A percentile compares a stretch with the other conserved stretches of the same genome.
Conservation (phyloP, 2,888 invertebrate species). For the Idaea aversata region DNA sequence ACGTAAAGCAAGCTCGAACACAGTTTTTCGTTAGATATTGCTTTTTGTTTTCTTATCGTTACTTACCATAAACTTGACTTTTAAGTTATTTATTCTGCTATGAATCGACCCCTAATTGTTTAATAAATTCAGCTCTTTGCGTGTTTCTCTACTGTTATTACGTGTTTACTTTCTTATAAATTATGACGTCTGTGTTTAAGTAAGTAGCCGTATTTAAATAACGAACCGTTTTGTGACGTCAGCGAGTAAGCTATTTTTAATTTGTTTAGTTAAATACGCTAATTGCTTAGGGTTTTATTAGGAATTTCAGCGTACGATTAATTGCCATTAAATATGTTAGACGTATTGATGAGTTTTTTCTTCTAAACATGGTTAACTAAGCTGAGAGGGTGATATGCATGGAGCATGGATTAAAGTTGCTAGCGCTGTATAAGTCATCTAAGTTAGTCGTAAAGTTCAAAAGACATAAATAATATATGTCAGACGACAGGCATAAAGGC, state of each 20-base stretch:
- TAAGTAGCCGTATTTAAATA: background rate
- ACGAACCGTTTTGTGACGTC: background rate
- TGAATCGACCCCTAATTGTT: background rate
- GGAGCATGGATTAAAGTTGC: no score
- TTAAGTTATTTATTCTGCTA: background rate
- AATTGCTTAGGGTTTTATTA: conserved; percentile 16
- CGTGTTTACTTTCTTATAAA: background rate
- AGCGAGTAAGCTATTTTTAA: background rate
- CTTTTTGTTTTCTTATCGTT: background rate
- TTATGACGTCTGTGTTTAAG: background rate
- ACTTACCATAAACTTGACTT: background rate
- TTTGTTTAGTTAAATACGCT: conserved; percentile 15
- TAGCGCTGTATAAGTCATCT: no score
- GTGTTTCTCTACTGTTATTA: background rate
- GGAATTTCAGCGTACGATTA: conserved; percentile 4
- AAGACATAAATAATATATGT: no score
- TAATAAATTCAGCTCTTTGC: background rate
- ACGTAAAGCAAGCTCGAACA: no score
- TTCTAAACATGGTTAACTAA: no score
- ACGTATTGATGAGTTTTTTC: no score
- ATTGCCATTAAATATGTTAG: no score
- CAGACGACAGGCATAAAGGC: no score
- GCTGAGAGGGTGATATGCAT: no score
- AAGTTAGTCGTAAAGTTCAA: no score
- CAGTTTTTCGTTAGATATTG: no score